Conservation (phyloP, 2,797 vertebrate species). For the Microhierax caerulescens region DNA sequence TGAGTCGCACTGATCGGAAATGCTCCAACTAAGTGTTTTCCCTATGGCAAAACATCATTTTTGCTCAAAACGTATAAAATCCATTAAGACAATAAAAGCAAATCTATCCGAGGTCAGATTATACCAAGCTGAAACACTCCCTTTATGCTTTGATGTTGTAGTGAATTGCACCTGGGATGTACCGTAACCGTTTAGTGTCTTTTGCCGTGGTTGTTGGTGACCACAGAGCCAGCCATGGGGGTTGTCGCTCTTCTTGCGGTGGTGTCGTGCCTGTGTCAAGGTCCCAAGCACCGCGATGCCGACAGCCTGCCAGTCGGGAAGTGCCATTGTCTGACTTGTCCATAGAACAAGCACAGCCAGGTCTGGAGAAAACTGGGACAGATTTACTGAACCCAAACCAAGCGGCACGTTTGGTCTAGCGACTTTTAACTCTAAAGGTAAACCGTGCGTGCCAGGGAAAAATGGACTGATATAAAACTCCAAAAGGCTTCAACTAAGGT, state of each 20-base stretch:
- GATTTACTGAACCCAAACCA: not conserved
- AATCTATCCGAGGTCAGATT: not conserved
- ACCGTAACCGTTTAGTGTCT: not conserved
- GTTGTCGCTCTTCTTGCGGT: not conserved
- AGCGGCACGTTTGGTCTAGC: rapidly evolving
- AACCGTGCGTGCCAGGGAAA: not conserved
- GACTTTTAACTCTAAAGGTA: not conserved
- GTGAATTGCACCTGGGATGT: not conserved
- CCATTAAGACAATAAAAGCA: not conserved
- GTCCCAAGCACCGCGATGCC: not conserved
- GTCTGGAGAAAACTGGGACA: not conserved
- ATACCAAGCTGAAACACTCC: not conserved
- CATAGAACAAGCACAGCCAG: not conserved
- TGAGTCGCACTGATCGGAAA: rapidly evolving
- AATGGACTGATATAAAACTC: not conserved
- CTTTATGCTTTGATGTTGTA: not conserved
- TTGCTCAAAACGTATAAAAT: not conserved
- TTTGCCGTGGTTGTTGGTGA: not conserved
- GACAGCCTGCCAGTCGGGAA: not conserved
- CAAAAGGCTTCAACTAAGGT: not conserved
- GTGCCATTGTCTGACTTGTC: not conserved
- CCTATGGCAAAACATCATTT: not conserved
- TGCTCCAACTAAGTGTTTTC: not conserved
- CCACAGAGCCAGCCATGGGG: rapidly evolving
- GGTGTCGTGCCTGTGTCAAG: rapidly evolving